Conservation (phyloP, 2,888 invertebrate species). For the Scaptomyza polygonia region DNA sequence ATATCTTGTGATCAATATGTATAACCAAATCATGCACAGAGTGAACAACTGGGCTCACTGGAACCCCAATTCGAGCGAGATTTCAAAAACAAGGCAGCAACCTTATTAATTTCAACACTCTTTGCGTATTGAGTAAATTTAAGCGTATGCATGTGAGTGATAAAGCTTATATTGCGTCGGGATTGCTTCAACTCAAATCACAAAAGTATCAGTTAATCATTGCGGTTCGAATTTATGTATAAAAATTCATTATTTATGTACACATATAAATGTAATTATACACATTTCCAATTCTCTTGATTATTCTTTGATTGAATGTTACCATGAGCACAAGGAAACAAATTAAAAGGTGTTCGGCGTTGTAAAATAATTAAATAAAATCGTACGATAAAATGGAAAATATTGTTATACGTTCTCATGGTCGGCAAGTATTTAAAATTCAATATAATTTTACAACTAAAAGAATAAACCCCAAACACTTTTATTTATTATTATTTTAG, state of each 20-base stretch:
- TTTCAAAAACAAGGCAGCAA: no score
- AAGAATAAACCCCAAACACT: no score
- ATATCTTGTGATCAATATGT: no score
- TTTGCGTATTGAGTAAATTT: not conserved
- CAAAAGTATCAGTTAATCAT: conserved; percentile 19
- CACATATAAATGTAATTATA: not conserved
- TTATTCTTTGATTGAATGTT: conserved; percentile 19
- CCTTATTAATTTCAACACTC: no score
- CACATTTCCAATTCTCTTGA: conserved; percentile 1
- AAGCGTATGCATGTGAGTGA: not conserved
- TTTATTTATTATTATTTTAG: not conserved
- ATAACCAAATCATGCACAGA: no score
- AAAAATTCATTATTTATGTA: not conserved
- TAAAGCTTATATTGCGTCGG: not conserved
- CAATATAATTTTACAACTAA: no score
- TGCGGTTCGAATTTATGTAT: conserved; percentile 18
- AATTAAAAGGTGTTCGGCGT: not conserved
- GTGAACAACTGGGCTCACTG: no score
- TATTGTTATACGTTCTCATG: conserved; percentile 52
- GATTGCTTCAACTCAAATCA: conserved; percentile 2
- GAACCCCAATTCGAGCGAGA: no score
- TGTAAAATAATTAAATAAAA: not conserved
- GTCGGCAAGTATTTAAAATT: conserved; percentile 39
- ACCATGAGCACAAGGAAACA: not conserved
- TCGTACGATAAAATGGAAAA: conserved; percentile 40